Conservation (phyloP, 2,888 invertebrate genomes). For the Agapostemon virescens region DNA sequence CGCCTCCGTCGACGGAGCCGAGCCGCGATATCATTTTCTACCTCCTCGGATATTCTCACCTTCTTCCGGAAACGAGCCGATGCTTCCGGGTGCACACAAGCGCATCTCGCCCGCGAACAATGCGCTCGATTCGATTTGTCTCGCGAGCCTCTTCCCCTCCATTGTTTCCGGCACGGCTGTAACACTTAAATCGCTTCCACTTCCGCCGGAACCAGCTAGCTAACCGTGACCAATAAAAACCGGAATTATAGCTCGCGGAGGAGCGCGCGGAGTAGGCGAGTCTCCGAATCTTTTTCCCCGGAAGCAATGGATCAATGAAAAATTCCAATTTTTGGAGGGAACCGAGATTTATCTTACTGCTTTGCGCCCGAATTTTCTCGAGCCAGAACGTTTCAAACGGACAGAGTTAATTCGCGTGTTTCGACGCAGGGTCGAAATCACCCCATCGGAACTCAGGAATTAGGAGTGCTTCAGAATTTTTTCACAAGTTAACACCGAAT, state of each 20-base stretch:
- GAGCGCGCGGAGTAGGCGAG: not conserved
- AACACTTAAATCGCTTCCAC: conserved; percentile 67
- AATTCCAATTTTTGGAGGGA: too few relatives aligned
- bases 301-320: not conserved
- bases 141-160: conserved; percentile 44
- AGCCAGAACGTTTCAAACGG: too few relatives aligned
- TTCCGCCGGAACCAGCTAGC: conserved; percentile 70
- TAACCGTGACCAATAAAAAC: conserved; percentile 59
- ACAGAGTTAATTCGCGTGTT: too few relatives aligned
- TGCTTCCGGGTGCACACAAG: conserved; percentile 56
- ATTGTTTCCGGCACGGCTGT: conserved; percentile 65
- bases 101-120: conserved; percentile 65
- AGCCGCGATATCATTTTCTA: not conserved
- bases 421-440: too few relatives aligned
- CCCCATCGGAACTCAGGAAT: too few relatives aligned
- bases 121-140: conserved; percentile 59
- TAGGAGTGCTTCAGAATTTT: too few relatives aligned
- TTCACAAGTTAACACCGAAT: too few relatives aligned
- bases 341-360: too few relatives aligned
- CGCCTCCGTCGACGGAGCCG: not conserved
- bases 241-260: conserved; percentile 22
- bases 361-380: too few relatives aligned
- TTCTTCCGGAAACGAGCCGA: conserved; percentile 57
- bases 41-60: conserved; percentile 40
- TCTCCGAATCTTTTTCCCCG: not conserved